Conservation (phyloP, 1,140 invertebrate species). For the Atta texana region DNA sequence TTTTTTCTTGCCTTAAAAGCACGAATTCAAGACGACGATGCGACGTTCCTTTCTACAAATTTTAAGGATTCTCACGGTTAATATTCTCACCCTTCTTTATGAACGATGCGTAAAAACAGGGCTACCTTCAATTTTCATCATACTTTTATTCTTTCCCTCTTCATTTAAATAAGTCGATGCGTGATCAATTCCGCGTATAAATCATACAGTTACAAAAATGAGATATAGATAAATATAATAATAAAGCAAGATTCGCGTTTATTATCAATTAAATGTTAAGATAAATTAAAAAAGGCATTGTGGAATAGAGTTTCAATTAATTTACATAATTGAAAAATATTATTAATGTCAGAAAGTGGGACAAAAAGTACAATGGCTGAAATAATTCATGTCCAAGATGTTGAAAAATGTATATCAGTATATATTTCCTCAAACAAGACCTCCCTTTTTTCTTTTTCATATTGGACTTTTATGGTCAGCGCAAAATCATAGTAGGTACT, state of each 20-base stretch:
- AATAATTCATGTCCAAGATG: conserved; percentile 28
- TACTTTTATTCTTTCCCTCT: not conserved
- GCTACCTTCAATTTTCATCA: not conserved
- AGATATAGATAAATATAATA: not conserved
- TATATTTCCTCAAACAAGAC: conserved; percentile 4
- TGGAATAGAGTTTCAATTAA: not conserved
- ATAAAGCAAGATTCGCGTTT: not conserved
- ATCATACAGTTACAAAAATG: not conserved
- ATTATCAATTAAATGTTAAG: conserved; percentile 4
- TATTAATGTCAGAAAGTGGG: conserved; percentile 7
- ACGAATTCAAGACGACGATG: conserved; percentile 10
- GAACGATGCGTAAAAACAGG: conserved; percentile 31
- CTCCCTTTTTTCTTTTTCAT: not conserved
- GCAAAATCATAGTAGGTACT: conserved; percentile 63
- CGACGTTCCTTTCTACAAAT: conserved; percentile 57
- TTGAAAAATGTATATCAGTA: conserved; percentile 38
- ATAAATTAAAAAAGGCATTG: not conserved
- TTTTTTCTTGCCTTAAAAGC: conserved; percentile 54
- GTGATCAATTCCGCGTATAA: conserved; percentile 5
- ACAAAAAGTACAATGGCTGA: not conserved
- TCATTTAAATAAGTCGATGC: conserved; percentile 16
- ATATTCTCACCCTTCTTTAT: conserved; percentile 36
- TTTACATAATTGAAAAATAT: not conserved
- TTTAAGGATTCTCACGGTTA: conserved; percentile 53
- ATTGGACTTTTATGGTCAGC: conserved; percentile 59